Conservation (phyloP, 2,113 vertebrate genomes). For the Vireo altiloquus region DNA sequence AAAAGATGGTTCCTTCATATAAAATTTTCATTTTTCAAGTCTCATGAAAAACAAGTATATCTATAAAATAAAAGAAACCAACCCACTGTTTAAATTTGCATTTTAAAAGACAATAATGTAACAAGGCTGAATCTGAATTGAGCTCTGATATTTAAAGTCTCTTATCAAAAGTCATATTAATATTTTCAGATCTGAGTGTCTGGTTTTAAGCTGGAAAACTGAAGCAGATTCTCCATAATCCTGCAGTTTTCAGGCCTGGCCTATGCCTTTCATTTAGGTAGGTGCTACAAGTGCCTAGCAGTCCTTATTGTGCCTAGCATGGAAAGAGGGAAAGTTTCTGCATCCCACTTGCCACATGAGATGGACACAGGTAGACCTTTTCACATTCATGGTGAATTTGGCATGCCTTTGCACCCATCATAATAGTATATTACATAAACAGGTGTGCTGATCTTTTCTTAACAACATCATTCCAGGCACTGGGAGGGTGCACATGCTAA, state of each 20-base stretch:
- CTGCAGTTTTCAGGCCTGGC: not conserved
- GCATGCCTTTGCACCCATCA: not conserved
- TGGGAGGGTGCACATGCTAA: not conserved
- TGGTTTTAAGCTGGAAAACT: not conserved
- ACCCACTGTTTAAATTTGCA: not conserved
- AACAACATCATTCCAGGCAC: not conserved
- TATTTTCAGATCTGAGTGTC: not conserved
- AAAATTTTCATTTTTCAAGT: not conserved
- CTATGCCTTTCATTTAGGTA: not conserved
- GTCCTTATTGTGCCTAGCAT: not conserved
- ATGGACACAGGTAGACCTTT: not conserved
- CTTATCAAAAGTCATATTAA: not conserved
- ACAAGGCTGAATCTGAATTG: not conserved
- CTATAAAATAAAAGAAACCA: not conserved
- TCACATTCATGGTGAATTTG: fast-evolving
- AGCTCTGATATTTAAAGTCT: not conserved
- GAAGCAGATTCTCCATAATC: not conserved
- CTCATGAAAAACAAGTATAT: not conserved
- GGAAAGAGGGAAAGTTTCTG: not conserved
- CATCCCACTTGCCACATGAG: fast-evolving
- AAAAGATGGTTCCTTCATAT: not conserved
- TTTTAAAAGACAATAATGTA: not conserved
- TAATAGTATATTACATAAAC: not conserved
- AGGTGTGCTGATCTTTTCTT: not conserved
- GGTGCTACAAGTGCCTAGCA: not conserved